Percentiles rank a stretch among this genome's conserved stretches.
phyloP scores from a whole-genome alignment of 2,888 invertebrate genomes.

The Protophormia terraenovae region DNA sequence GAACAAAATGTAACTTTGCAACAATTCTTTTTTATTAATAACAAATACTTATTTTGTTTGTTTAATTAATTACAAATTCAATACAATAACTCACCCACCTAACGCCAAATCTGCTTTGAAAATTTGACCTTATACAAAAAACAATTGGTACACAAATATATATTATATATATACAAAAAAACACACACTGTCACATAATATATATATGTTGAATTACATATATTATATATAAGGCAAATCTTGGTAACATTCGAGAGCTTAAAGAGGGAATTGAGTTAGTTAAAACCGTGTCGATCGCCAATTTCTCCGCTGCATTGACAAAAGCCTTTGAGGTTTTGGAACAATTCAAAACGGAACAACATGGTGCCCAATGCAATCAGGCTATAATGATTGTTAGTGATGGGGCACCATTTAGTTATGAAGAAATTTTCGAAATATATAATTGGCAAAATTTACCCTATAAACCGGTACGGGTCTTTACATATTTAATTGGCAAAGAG shows the following conservation, averaged over 20 bases:
- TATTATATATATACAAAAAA: constrained; percentile 16
- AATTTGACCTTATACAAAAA: constrained; percentile 56
- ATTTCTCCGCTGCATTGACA: constrained; percentile 94
- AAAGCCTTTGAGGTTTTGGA: constrained; percentile 94
- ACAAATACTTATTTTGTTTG: constrained; percentile 29
- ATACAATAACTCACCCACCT: constrained; percentile 7
- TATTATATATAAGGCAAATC: constrained; percentile 86
- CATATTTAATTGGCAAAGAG: constrained; percentile 97
- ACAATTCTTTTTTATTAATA: constrained; percentile 47
- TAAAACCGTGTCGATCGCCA: constrained; percentile 94
- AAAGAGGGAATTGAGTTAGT: constrained; percentile 90
- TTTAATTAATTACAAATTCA: constrained; percentile 22
- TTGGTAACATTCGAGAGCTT: constrained; percentile 91
- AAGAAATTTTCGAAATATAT: constrained; percentile 94
- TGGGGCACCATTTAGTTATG: constrained; percentile 96
- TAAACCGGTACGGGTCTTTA: constrained; percentile 96
- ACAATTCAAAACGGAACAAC: constrained; percentile 84
- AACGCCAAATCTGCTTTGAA: constrained; percentile 54
- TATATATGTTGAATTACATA: constrained; percentile 18
- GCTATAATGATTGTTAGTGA: constrained; percentile 99
- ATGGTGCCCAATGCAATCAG: constrained; percentile 91
- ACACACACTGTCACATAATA: constrained; percentile 35
- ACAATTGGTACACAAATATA: constrained; percentile 55
- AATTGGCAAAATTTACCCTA: constrained; percentile 90
- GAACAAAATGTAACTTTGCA: not conserved